Evolutionary conservation across 2,113 vertebrate genomes (phyloP), one percentile per base, ranked within the genome.

Genomic region (Patagioenas fasciata): DNA sequence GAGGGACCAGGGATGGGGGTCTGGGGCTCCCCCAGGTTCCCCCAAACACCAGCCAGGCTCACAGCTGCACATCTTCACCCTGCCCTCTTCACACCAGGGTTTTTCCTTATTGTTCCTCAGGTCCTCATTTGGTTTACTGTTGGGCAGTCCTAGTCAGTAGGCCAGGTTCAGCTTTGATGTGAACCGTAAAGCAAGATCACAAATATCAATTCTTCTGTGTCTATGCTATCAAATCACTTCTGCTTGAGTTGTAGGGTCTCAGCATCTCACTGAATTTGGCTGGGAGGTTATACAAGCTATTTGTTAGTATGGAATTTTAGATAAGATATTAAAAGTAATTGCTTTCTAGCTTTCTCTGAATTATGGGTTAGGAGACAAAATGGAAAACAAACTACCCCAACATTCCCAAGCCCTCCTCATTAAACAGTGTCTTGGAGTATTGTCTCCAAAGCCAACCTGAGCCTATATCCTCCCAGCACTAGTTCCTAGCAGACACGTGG

Each of bases 251-350:
- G 54, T 9, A 80, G 61, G 53, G 17, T n/a, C 42, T 57, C 53
- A 48, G 66, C 29, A 85, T 54, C 88, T 88, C 85, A 21, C 73
- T 50, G 74, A 85, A 72, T 85, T 74, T 82, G 74, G 2, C 82
- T 85, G 53, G 42, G 28, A 89, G 57, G 23, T 79, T 75, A 5
- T 24, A 48, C 0, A 0, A 38, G 29, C 42, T 67, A 25, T 81
- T 67, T 51, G 53, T 60, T 31, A 47, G 21, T 8, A 34, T 72
- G 62, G 58, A 80, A 72, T 67, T 67, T 70, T 36, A 85, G 65
- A 48, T 19, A 65, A 61, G 47, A 14, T 48, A 42, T 23, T 51
- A 60, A 85, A 91, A 84, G 24, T 73, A 89, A 42, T 42, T 81
- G 44, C 10, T 85, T 91, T 85, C 57, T 53, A 67, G 4, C 57